Conservation (phyloP, 1,140 invertebrate species). For the Melanaphis sacchari region DNA sequence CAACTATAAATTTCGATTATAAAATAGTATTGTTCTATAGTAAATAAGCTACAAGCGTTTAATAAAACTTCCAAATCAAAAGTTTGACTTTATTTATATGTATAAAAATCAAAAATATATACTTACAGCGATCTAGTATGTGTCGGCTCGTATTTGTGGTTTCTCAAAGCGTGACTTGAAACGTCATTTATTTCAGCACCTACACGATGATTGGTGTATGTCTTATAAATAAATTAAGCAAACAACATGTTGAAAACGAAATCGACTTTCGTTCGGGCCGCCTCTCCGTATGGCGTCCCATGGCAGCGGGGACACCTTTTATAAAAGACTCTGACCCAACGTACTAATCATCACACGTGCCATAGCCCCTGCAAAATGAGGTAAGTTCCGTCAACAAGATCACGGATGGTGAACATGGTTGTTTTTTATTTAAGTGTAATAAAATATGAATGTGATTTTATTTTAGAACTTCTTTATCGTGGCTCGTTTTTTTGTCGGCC, state of each 20-base stretch:
- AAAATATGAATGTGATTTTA: not conserved
- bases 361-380: conserved; percentile 39
- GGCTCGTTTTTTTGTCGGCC: not conserved
- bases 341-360: not conserved
- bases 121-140: not conserved
- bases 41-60: not conserved
- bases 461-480: not conserved
- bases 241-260: conserved; percentile 38
- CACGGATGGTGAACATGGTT: not conserved
- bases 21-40: not conserved
- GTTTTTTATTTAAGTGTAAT: not conserved
- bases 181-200: not conserved
- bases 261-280: conserved; percentile 52
- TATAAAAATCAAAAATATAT: too few relatives aligned
- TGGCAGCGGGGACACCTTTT: conserved; percentile 55
- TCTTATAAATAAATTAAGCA: not conserved
- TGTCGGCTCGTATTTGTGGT: not conserved
- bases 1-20: not conserved
- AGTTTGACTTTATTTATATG: not conserved
- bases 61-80: not conserved
- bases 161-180: not conserved
- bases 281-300: conserved; percentile 32
- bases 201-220: not conserved
- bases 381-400: not conserved
- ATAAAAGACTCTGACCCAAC: conserved; percentile 34